Percentiles rank a stretch among this genome's conserved stretches.
Conservation (phyloP, 1,140 invertebrate genomes). For the Helicoverpa zea region DNA sequence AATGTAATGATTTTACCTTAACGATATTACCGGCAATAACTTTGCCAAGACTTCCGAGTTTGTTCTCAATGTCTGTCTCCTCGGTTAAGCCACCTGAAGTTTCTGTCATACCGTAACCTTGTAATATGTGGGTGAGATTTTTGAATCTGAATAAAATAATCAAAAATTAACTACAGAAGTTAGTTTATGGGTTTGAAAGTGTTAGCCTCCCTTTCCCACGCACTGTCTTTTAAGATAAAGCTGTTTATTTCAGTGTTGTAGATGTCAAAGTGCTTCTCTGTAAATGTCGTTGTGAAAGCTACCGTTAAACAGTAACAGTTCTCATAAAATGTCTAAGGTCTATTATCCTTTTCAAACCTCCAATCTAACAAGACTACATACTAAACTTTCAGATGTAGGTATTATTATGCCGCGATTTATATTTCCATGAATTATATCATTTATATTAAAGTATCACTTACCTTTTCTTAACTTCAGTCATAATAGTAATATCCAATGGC, state of each 20-base stretch:
- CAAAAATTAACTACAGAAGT: not conserved
- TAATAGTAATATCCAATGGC: constrained; percentile 63
- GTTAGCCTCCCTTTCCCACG: too few species aligned
- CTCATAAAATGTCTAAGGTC: too few species aligned
- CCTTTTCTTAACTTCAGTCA: constrained; percentile 65
- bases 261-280: too few species aligned
- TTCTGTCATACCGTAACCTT: constrained; percentile 84
- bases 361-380: too few species aligned
- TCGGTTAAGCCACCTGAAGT: constrained; percentile 62
- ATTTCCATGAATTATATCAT: not conserved
- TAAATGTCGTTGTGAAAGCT: too few species aligned
- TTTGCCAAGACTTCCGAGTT: constrained; percentile 73
- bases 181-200: not conserved
- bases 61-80: constrained; percentile 62
- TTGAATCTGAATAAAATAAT: constrained; percentile 66
- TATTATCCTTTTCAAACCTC: too few species aligned
- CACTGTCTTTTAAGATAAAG: too few species aligned
- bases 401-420: too few species aligned
- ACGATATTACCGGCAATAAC: constrained; percentile 68
- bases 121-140: constrained; percentile 65
- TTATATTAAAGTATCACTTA: constrained; percentile 42
- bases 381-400: too few species aligned
- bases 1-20: constrained; percentile 68
- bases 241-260: too few species aligned
- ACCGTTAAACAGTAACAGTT: too few species aligned